phyloP scores from a whole-genome alignment of 64 coral and sea anemone genomes.

The Exaiptasia diaphana region DNA sequence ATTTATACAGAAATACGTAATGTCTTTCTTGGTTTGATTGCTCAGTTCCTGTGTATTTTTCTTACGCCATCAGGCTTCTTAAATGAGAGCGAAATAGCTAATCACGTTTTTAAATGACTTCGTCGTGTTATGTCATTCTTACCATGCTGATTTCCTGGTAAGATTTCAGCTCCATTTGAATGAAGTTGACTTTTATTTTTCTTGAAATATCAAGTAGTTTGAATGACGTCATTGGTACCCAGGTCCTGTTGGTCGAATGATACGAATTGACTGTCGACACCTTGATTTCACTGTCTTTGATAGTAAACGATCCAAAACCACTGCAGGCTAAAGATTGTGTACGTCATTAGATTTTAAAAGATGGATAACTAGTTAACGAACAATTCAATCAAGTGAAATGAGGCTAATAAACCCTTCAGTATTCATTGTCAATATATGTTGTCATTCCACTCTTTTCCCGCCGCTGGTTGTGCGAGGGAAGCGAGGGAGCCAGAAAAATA shows the following conservation, averaged over 20 bases:
- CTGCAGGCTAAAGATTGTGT: not conserved
- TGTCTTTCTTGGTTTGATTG: not conserved
- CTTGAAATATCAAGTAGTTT: not conserved
- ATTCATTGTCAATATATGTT: too few species aligned
- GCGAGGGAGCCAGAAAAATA: too few species aligned
- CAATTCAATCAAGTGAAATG: too few species aligned
- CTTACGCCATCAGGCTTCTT: not conserved
- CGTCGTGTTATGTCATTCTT: too few species aligned
- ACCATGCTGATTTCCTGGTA: not conserved
- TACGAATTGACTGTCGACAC: not conserved
- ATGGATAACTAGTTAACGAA: too few species aligned
- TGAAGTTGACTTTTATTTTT: not conserved
- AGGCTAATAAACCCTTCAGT: too few species aligned
- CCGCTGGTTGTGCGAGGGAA: too few species aligned
- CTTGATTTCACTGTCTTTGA: not conserved
- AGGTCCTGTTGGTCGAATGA: not conserved
- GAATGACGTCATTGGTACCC: slow-evolving; percentile 14
- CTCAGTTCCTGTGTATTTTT: not conserved
- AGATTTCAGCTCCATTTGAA: slow-evolving; percentile 5
- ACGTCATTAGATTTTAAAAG: too few species aligned
- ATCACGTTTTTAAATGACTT: too few species aligned
- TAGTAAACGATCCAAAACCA: not conserved
- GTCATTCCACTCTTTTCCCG: too few species aligned
- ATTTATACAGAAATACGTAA: not conserved
- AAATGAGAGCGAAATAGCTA: not conserved